Percentiles rank a stretch among this genome's conserved stretches.
Conservation (phyloP, 2,888 invertebrate genomes). For the Lamproptera curius region DNA sequence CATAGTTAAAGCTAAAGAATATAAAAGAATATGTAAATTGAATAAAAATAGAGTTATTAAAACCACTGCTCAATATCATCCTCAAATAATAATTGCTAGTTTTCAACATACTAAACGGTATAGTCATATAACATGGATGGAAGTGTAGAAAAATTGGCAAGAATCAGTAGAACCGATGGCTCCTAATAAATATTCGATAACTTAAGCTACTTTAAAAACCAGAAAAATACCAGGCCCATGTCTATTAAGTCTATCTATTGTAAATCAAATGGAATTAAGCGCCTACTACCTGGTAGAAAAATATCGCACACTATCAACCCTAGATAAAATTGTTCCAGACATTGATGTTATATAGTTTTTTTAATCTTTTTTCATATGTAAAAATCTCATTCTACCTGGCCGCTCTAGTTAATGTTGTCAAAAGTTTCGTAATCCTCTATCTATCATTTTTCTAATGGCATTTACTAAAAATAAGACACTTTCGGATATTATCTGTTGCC, state of each 20-base stretch:
- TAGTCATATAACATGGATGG: conserved; percentile 68
- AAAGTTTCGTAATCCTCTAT: conserved; percentile 70
- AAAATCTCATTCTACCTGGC: conserved; percentile 54
- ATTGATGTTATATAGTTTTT: conserved; percentile 46
- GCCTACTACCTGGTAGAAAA: conserved; percentile 69
- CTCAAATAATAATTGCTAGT: conserved; percentile 58
- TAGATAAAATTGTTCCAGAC: conserved; percentile 66
- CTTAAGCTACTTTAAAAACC: conserved; percentile 62
- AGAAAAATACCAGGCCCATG: conserved; percentile 58
- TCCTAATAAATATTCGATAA: conserved; percentile 44
- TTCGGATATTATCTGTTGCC: conserved; percentile 67
- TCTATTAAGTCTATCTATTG: conserved; percentile 62
- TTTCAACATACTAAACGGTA: conserved; percentile 53
- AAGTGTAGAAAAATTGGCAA: conserved; percentile 69
- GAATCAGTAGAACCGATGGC: conserved; percentile 54
- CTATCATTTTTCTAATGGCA: conserved; percentile 70
- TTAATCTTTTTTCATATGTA: conserved; percentile 44
- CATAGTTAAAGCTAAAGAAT: conserved; percentile 65
- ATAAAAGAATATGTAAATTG: conserved; percentile 52
- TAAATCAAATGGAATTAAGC: conserved; percentile 64
- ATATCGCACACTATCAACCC: conserved; percentile 64
- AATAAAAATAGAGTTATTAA: conserved; percentile 55
- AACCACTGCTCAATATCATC: conserved; percentile 54
- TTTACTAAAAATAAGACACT: conserved; percentile 76
- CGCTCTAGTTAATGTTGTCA: conserved; percentile 62